Base-by-base conservation (phyloP, 2,113 vertebrate genomes). In the Arenaria interpres region DNA sequence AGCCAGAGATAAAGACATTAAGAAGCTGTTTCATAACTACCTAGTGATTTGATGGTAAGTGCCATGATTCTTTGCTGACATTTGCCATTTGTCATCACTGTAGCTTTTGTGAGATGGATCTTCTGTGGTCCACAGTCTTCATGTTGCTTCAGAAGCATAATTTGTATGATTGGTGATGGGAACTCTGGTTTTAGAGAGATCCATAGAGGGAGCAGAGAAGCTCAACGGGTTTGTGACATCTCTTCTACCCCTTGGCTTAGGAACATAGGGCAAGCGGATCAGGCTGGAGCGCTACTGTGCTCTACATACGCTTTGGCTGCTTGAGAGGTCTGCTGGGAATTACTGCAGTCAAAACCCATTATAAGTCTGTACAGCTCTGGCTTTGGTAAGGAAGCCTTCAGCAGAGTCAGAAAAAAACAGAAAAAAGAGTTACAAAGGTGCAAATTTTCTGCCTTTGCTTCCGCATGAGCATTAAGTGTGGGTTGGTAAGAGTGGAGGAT, bases 261-360 rank as follows among this genome's bases (percentile, higher is more conserved):
- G 6, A 88, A 18, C 18, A 7, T 0, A 14, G 63, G 24, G 32
- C 1, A 2, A 39, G 18, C 2, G 2, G 39, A 74, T 50, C 20
- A 67, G 27, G 14, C 4, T 81, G 79, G 41, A 72, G 25, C 1
- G 3, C 50, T 83, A 6, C 35, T 46, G 46, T 35, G 57, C 63
- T 84, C 37, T 39, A 16, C 28, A 51, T 9, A 7, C 5, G 35
- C 57, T 62, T 86, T 91, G 89, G 30, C 77, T 89, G 56, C 56
- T 16, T 19, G 23, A 81, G 81, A 56, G 12, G 9, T 45, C 69
- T 80, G 46, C 51, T 92, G 77, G 39, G 41, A 92, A 41, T 41
- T 43, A 53, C 45, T 68, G 76, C 62, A 64, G 56, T 87, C 30
- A 51, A 71, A 91, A 72, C 19, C 60, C 14, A 3, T 17, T 76